phyloP scores from a whole-genome alignment of 2,797 vertebrate species.

The Dendrocincla tyrannina region DNA sequence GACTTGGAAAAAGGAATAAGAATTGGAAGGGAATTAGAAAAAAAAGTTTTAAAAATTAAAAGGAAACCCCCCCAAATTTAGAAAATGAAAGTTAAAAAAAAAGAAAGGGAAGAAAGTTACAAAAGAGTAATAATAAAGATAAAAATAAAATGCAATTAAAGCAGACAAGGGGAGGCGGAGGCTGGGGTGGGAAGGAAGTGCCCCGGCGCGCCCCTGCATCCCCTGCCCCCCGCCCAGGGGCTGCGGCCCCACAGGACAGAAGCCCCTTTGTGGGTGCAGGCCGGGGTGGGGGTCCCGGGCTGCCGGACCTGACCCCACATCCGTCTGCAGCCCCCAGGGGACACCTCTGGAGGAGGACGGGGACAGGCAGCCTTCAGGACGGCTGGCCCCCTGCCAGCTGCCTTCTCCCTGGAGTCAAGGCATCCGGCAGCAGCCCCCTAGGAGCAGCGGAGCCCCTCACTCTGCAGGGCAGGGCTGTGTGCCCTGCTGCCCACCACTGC shows the following conservation, averaged over 20 bases:
- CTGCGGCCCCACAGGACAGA: not conserved
- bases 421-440: not conserved
- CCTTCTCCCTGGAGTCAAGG: not conserved
- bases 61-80: not conserved
- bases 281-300: not conserved
- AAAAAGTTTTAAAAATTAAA: not conserved
- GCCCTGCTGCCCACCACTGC: not conserved
- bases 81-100: not conserved
- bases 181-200: slow-evolving; percentile 27
- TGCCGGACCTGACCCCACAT: not conserved
- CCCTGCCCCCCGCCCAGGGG: not conserved
- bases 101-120: not conserved
- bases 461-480: not conserved
- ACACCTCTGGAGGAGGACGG: not conserved
- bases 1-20: not conserved
- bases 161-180: not conserved
- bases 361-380: not conserved
- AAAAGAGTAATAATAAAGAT: not conserved
- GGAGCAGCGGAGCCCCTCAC: rapidly evolving
- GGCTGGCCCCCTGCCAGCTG: not conserved
- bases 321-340: not conserved
- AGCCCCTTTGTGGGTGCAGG: not conserved
- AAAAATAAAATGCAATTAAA: not conserved
- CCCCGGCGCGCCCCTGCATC: not conserved
- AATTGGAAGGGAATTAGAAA: not conserved